Evolutionary conservation across 2,113 vertebrate species (phyloP), one percentile per base, ranked within the genome.

Genomic region (Diadophis punctatus): DNA sequence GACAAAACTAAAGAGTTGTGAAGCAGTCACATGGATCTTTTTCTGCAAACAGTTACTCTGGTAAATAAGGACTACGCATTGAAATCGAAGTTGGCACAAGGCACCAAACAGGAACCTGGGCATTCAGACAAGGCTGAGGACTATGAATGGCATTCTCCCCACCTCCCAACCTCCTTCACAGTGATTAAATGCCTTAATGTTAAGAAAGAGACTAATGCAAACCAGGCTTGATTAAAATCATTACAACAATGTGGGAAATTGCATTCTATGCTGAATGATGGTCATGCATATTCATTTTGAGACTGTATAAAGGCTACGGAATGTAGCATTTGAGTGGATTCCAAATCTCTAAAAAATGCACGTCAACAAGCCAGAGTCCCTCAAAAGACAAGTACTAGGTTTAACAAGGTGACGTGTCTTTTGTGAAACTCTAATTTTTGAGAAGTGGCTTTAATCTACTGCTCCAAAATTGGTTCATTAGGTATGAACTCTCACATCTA

Each of bases 1-100:
- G 74, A 52, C 55, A 94, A 93, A 94, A 16, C 93, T 91, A 93
- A 94, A 91, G 23, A 95, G 90, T 51, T 63, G 91, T 16, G 87
- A 60, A 48, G 14, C 52, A 86, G 89, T 90, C 53, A 86, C 80
- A 3, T 56, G 39, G 46, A 48, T 25, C 52, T 48, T 27, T 25
- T 92, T 84, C 27, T 84, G 52, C 52, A 18, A 90, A 86, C 46
- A 60, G 43, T 74, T 49, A 8, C 58, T 30, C 43, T 48, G 58
- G 56, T 14, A 87, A 91, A 87, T 48, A 51, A 92, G 46, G n/a
- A 46, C 74, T 86, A 10, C 8, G 14, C 90, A 39, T 80, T 89
- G 74, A 89, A 60, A 89, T 92, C 88, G 49, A 92, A 86, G 39
- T 10, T 92, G 55, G 74, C 43, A 60, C 43, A 86, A 90, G 30